Evolutionary conservation across 2,888 invertebrate species (phyloP), one percentile per base, ranked within the genome.

Genomic region (Linnaemya tessellans): DNA sequence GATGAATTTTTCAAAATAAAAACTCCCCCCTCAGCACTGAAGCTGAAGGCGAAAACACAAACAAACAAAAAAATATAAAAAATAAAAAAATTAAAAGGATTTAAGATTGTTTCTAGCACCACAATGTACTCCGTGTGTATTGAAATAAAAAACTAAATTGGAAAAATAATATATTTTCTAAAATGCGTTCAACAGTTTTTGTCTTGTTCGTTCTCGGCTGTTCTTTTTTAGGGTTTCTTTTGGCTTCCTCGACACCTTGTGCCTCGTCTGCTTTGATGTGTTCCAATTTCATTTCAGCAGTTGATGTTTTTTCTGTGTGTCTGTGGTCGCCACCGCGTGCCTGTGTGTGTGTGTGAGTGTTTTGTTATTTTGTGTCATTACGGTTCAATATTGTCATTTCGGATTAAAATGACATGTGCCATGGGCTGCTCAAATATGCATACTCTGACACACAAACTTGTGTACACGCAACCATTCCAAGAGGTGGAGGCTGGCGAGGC

Each of bases 331-430:
- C 80, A 75, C 74, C 62, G 86, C 77, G 86, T 70, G 87, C n/a
- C n/a, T 87, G 88, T 87, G 82, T 89, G 88, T 88, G 89, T 49
- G 89, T 89, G 8, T 41, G 8, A 5, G 38, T 41, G 38, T 41
- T 89, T 89, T 51, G 89, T 89, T 89, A 87, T 90, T 89, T 89
- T 89, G 89, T 90, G 89, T 84, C 91, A 92, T 92, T 92, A 92
- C 90, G 91, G 91, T 92, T 92, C 92, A 92, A 92, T 92, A 92
- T 92, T 92, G 92, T 92, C 91, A 91, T 92, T 91, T 89, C 88
- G 91, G 91, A 91, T 92, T 91, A 91, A 73, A 75, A 62, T 82
- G 84, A 84, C 86, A 86, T 86, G 84, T 81, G 86, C 86, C 84
- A 84, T 58, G 84, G 84, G 73, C 80, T 68, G 77, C 64, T 80